phyloP scores from a whole-genome alignment of 2,797 vertebrate genomes.

The Enteromius argenteus region DNA sequence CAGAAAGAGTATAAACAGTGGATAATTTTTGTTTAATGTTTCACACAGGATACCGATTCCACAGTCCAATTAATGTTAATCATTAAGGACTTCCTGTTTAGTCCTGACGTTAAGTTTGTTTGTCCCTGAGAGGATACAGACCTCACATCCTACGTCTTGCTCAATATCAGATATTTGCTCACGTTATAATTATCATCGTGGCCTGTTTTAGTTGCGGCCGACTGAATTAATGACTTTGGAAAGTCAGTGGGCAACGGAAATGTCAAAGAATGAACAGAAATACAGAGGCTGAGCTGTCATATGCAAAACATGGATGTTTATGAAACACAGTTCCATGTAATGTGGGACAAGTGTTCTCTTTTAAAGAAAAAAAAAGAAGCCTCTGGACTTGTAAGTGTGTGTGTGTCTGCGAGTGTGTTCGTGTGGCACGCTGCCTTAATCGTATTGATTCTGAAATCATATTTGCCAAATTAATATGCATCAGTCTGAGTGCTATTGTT shows the following conservation, averaged over 20 bases:
- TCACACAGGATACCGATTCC: constrained; percentile 86
- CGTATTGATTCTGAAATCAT: constrained; percentile 80
- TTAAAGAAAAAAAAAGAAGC: constrained; percentile 15
- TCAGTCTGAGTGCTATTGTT: constrained; percentile 79
- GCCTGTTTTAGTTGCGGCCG: constrained; percentile 80
- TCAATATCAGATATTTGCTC: constrained; percentile 67
- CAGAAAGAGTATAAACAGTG: constrained; percentile 85
- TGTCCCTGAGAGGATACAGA: constrained; percentile 71
- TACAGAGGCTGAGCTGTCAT: constrained; percentile 7
- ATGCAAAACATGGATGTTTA: constrained; percentile 29
- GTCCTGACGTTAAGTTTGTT: constrained; percentile 80
- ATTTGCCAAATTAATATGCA: constrained; percentile 71
- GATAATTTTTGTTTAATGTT: constrained; percentile 95
- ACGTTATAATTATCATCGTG: constrained; percentile 81
- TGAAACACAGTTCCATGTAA: constrained; percentile 21
- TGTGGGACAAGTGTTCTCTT: constrained; percentile 16
- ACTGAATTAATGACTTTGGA: constrained; percentile 72
- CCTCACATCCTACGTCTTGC: constrained; percentile 40
- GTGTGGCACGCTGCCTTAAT: constrained; percentile 66
- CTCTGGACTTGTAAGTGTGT: not conserved
- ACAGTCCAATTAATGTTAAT: constrained; percentile 92
- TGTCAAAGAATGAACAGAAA: constrained; percentile 11
- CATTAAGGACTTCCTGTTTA: constrained; percentile 90
- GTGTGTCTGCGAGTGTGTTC: constrained; percentile 4
- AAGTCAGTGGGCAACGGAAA: constrained; percentile 6